Base-by-base conservation (phyloP, 92 coral and sea anemone genomes). In the Montipora capitata region DNA sequence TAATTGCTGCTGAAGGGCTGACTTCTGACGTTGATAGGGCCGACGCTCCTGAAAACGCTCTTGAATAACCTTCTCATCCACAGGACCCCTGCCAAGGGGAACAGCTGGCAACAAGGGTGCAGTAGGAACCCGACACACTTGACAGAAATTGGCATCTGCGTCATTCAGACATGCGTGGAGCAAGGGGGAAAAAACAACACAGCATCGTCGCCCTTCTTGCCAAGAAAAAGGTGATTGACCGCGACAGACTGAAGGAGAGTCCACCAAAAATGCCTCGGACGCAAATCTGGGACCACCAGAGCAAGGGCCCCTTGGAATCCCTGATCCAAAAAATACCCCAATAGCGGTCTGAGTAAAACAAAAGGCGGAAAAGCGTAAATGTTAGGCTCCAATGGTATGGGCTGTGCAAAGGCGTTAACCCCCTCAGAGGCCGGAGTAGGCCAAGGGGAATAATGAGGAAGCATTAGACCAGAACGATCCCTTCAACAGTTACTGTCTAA, bases 21-120 rank as follows among this genome's bases (percentile, higher is more conserved):
- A 68, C 70, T 84, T 92, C 74, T 92, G 95, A 41, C 87, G 79
- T 63, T 88, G 80, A 49, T 83, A 88, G n/a, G 88, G 92, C 44
- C 82, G 69, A 13, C 62, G 9, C 5, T 15, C 44, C n/a, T 69
- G 42, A 16, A 86, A 76, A 7, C 90, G 76, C 27, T 86, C 75
- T 10, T 48, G 62, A 3, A 86, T 54, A 1, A 44, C 78, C 15
- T 10, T 75, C 27, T 51, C 80, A 10, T 75, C 80, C 2, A 56
- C 67, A 20, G 20, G 17, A 45, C 4, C 66, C 3, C 45, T 14
- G 13, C 79, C 43, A 4, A 10, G 62, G 16, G 62, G n/a, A 3
- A 48, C 63, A 74, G 11, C 44, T 2, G 41, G 8, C 1, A 18
- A 12, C 17, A 44, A 2, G 18, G 16, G 79, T 0, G 42, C 79